Evolutionary conservation across 2,797 vertebrate species (phyloP).

Genomic region (Adelosebastes latens): DNA sequence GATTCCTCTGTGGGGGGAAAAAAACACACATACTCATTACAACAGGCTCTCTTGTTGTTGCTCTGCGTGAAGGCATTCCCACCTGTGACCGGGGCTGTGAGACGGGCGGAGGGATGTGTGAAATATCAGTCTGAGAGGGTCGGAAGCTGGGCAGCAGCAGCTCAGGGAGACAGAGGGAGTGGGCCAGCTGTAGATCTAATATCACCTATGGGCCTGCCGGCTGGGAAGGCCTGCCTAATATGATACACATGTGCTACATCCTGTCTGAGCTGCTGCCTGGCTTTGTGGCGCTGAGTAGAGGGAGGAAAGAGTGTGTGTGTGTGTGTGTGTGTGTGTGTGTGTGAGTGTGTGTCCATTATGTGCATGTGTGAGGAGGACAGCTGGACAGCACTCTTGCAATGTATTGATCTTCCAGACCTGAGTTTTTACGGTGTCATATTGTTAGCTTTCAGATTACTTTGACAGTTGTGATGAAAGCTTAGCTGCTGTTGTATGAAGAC

Average conservation of each 20-base stretch:
- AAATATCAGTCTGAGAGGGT: conserved; percentile 76
- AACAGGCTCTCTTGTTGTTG: conserved; percentile 72
- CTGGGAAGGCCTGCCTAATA: conserved; percentile 76
- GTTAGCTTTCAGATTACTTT: conserved; percentile 21
- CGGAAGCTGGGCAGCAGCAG: conserved; percentile 44
- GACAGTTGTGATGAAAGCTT: conserved; percentile 4
- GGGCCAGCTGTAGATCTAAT: conserved; percentile 80
- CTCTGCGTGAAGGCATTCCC: conserved; percentile 75
- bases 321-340: conserved; percentile 36
- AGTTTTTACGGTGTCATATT: conserved; percentile 42
- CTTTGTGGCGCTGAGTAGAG: conserved; percentile 31
- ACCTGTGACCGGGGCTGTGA: conserved; percentile 69
- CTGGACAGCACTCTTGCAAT: conserved; percentile 46
- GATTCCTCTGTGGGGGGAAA: conserved; percentile 31
- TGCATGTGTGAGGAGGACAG: conserved; percentile 50
- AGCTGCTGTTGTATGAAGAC: not conserved
- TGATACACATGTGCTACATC: conserved; percentile 83
- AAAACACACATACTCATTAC: conserved; percentile 59
- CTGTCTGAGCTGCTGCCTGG: conserved; percentile 70
- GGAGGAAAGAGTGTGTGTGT: conserved; percentile 24
- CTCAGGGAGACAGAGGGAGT: conserved; percentile 51
- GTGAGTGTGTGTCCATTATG: conserved; percentile 29
- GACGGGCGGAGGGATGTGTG: conserved; percentile 71
- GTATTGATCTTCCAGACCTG: conserved; percentile 34
- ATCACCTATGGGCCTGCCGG: conserved; percentile 69